These are phyloP conservation scores for Sorex maritimensis DNA, from an alignment of 2,797 vertebrate genomes.

Conservation along the genomic window DNA sequence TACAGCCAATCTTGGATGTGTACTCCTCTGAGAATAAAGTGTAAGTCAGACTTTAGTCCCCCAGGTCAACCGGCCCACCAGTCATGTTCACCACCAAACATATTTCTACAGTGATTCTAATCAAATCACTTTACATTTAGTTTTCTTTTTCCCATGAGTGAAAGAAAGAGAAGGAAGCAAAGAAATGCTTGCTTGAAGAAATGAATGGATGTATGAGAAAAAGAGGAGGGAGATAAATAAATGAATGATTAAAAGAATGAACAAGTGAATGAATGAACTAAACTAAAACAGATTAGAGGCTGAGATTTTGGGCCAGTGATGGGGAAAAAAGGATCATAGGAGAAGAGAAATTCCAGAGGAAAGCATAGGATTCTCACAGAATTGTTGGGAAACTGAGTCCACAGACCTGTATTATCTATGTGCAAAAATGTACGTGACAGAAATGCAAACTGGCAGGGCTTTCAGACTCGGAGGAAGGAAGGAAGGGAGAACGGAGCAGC, in stretches of 20 bases:
- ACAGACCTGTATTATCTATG: constrained; percentile 74
- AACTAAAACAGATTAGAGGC: neutral
- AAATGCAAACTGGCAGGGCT: constrained; percentile 82
- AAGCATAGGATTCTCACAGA: constrained; percentile 29
- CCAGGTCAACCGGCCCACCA: too few species aligned
- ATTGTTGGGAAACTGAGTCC: constrained; percentile 79
- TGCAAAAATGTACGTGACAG: constrained; percentile 66
- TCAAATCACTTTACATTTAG: neutral
- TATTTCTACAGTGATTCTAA: neutral
- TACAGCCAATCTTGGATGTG: neutral
- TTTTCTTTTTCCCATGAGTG: neutral
- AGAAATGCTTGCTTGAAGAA: neutral
- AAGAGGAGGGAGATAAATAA: neutral
- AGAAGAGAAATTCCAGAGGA: neutral
- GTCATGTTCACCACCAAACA: neutral
- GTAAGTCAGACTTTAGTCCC: neutral
- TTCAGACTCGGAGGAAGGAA: constrained; percentile 74
- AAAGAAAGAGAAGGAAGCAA: neutral
- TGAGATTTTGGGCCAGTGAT: neutral
- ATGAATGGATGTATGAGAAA: neutral
- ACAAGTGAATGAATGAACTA: neutral
- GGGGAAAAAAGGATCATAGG: neutral
- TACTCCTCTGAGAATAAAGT: neutral
- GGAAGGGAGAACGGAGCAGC: neutral
- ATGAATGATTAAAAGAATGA: constrained; percentile 5